Evolutionary conservation across 35 echinoderm and acorn worm genomes (phyloP).

Genomic region (Apostichopus japonicus): DNA sequence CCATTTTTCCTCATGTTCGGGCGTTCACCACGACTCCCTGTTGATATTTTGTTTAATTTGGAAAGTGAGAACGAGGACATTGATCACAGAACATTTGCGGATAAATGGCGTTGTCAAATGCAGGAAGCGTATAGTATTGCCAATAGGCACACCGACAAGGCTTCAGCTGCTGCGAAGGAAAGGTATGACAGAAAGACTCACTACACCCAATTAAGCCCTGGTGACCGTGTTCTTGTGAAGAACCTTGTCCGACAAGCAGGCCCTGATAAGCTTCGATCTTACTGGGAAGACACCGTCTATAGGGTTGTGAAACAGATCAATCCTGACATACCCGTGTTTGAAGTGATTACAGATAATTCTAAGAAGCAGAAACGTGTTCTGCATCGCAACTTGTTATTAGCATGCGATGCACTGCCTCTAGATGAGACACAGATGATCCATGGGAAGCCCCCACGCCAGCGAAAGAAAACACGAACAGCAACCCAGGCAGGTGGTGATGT

Average conservation of each 20-base stretch:
- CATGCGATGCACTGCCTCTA: too few species aligned
- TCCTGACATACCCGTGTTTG: conserved; percentile 75
- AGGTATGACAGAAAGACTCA: conserved; percentile 33
- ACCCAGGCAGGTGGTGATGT: too few species aligned
- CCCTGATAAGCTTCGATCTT: conserved; percentile 69
- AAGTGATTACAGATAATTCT: conserved; percentile 49
- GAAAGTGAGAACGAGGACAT: neutral
- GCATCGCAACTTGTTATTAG: too few species aligned
- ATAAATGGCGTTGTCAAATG: conserved; percentile 66
- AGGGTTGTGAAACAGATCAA: conserved; percentile 37
- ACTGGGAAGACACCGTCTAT: conserved; percentile 62
- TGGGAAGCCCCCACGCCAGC: too few species aligned
- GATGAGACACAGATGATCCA: too few species aligned
- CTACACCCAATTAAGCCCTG: neutral
- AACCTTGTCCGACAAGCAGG: too few species aligned
- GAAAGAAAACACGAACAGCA: too few species aligned
- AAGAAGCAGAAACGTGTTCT: too few species aligned
- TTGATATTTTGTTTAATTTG: conserved; percentile 33
- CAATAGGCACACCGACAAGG: neutral
- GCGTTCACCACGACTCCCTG: neutral
- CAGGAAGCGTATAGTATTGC: conserved; percentile 67
- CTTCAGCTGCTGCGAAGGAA: neutral
- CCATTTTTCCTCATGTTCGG: conserved; percentile 15
- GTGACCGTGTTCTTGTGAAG: too few species aligned
- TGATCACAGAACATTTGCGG: neutral